Evolutionary conservation across 2,888 invertebrate genomes (phyloP), one percentile per base, ranked within the genome.

Genomic region (Pegoplata infirma): DNA sequence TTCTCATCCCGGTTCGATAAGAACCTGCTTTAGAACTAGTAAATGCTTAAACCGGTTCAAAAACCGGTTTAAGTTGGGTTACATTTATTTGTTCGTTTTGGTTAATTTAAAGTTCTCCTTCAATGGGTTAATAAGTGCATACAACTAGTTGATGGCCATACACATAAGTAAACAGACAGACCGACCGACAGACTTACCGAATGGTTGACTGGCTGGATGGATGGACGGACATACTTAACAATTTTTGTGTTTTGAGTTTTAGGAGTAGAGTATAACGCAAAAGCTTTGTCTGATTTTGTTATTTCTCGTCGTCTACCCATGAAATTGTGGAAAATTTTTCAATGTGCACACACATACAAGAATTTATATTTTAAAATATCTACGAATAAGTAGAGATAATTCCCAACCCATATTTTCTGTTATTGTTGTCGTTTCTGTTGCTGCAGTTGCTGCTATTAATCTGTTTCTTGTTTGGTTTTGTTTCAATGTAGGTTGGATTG

Each of bases 281-380:
- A n/a, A 73, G 49, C 72, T 56, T 64, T 58, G 64, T 73, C 56
- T 59, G 25, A n/a, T 23, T 51, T 12, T 23, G 12, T 14, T 51
- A 23, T 14, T 23, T 25, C 23, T 51, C n/a, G 23, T 51, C 23
- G n/a, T 68, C 63, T 76, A 69, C 63, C 55, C 68, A 47, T 68
- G 17, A 75, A 75, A 47, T 68, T 68, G 68, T 75, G 75, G 75
- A 69, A 76, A 76, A 69, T 77, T 77, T 73, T 77, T n/a, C n/a
- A n/a, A n/a, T n/a, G n/a, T n/a, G n/a, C n/a, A n/a, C n/a, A n/a
- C n/a, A n/a, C n/a, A n/a, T n/a, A n/a, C n/a, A n/a, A n/a, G n/a
- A n/a, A n/a, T n/a, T 25, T 36, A 51, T 47, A 72, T 63, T 56
- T 40, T 8, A 36, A 53, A 58, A 36, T 76, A 71, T 59, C 63